Conservation (phyloP, 2,113 vertebrate species). For the Neotoma lepida region DNA sequence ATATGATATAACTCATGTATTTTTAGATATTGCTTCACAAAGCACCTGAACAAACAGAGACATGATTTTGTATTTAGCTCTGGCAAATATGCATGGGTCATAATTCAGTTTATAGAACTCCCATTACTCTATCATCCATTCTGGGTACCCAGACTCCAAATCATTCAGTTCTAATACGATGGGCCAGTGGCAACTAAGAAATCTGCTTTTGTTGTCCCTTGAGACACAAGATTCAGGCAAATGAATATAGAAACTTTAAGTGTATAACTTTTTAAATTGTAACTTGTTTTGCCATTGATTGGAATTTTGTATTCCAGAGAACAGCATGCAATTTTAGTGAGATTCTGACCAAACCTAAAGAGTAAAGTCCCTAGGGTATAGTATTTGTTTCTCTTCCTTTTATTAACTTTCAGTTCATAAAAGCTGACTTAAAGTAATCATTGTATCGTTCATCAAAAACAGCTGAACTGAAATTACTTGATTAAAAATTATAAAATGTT, state of each 20-base stretch:
- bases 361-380: neutral
- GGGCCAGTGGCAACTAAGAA: neutral
- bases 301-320: neutral
- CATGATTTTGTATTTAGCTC: neutral
- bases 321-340: neutral
- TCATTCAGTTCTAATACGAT: neutral
- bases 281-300: neutral
- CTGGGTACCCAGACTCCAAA: neutral
- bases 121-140: neutral
- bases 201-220: neutral
- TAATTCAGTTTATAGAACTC: conserved; percentile 17
- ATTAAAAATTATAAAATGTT: neutral
- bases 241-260: neutral
- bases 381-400: neutral
- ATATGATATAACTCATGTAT: conserved; percentile 67
- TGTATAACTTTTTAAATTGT: neutral
- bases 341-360: neutral
- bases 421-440: neutral
- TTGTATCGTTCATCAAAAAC: neutral
- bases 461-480: neutral
- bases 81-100: conserved; percentile 31
- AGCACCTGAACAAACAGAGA: conserved; percentile 60
- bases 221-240: neutral
- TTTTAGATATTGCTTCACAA: conserved; percentile 74
- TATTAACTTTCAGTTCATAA: neutral